A percentile compares a stretch with the other conserved stretches of the same genome.
Evolutionary conservation across 2,113 vertebrate species (phyloP).

Genomic region (Grantiella picta): DNA sequence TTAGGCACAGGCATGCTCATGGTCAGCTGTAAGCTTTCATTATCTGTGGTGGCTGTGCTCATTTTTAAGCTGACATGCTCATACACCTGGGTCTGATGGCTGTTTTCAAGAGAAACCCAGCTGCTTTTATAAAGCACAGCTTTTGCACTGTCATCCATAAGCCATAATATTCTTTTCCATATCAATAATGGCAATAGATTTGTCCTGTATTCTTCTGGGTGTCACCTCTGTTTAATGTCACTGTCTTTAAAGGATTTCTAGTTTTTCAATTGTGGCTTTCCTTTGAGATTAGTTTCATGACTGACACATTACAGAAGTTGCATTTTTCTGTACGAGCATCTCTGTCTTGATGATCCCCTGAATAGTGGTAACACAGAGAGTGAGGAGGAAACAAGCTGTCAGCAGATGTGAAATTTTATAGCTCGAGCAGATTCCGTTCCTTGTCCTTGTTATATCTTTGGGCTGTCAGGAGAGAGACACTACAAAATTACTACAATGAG

Average conservation of each 20-base stretch:
- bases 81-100: not conserved
- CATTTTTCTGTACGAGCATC: not conserved
- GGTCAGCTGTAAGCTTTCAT: not conserved
- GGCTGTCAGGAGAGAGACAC: not conserved
- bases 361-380: not conserved
- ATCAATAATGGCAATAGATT: not conserved
- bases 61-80: not conserved
- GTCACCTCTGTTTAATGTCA: not conserved
- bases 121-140: not conserved
- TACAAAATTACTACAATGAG: not conserved
- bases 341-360: not conserved
- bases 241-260: not conserved
- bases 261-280: not conserved
- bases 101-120: not conserved
- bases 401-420: not conserved
- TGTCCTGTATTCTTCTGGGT: not conserved
- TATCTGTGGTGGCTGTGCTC: not conserved
- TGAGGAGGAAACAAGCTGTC: slow-evolving; percentile 13
- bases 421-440: not conserved
- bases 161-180: not conserved
- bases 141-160: not conserved
- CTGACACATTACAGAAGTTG: not conserved
- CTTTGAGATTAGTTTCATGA: not conserved
- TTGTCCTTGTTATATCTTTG: not conserved
- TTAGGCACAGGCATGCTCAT: not conserved